These are phyloP conservation scores for Beris morrisii DNA, from an alignment of 2,888 invertebrate genomes.

Conservation along the genomic window DNA sequence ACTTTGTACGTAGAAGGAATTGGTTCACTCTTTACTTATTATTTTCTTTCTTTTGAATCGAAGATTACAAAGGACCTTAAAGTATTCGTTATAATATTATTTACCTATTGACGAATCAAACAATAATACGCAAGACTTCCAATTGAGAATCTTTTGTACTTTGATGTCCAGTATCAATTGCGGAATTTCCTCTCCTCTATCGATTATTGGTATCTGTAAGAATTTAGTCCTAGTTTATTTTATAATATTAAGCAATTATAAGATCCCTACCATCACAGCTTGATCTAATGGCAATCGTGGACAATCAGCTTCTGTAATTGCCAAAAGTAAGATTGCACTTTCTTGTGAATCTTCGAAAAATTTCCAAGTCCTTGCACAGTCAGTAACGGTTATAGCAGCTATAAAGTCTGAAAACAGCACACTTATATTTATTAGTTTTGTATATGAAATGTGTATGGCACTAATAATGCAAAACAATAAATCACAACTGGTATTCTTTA, in stretches of 20 bases:
- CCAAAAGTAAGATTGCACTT: conserved; percentile 70
- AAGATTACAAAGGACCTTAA: too few relatives aligned
- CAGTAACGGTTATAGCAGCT: conserved; percentile 73
- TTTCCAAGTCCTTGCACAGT: conserved; percentile 74
- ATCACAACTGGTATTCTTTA: not conserved
- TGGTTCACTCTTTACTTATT: too few relatives aligned
- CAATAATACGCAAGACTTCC: conserved; percentile 72
- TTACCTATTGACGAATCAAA: conserved; percentile 75
- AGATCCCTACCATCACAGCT: conserved; percentile 63
- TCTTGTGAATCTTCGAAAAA: conserved; percentile 65
- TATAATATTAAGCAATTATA: not conserved
- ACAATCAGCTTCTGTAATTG: conserved; percentile 78
- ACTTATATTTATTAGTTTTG: not conserved
- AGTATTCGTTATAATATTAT: not conserved
- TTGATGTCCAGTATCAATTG: conserved; percentile 77
- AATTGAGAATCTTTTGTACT: conserved; percentile 65
- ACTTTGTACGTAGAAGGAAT: too few relatives aligned
- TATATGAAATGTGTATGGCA: not conserved
- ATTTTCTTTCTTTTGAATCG: too few relatives aligned
- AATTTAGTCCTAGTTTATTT: not conserved
- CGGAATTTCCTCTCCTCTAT: conserved; percentile 71
- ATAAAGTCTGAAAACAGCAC: conserved; percentile 63
- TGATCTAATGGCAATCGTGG: conserved; percentile 69
- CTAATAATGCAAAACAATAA: not conserved
- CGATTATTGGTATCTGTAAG: conserved; percentile 63